phyloP scores from a whole-genome alignment of 2,888 invertebrate species.

The Euplexia lucipara region DNA sequence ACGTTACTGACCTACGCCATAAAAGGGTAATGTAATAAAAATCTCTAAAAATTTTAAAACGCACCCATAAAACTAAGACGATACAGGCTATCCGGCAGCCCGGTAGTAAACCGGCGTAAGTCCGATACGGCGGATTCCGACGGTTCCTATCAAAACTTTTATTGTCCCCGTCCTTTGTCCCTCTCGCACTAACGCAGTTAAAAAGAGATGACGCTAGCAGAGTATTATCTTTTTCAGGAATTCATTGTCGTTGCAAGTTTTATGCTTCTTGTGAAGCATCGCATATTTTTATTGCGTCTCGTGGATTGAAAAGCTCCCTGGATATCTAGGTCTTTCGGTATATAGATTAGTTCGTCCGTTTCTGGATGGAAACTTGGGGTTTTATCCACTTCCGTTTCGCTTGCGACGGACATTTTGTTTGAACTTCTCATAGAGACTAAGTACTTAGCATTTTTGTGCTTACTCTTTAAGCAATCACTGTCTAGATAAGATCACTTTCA shows the following conservation, averaged over 20 bases:
- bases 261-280: slow-evolving; percentile 84
- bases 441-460: slow-evolving; percentile 25
- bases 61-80: slow-evolving; percentile 83
- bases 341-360: slow-evolving; percentile 57
- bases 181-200: slow-evolving; percentile 79
- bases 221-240: slow-evolving; percentile 89
- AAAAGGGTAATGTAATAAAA: slow-evolving; percentile 80
- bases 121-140: slow-evolving; percentile 87
- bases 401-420: slow-evolving; percentile 13
- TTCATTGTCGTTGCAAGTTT: slow-evolving; percentile 90
- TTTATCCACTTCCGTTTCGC: slow-evolving; percentile 32
- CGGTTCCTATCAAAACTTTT: slow-evolving; percentile 90
- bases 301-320: slow-evolving; percentile 83
- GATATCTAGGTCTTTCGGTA: slow-evolving; percentile 67
- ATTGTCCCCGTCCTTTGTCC: slow-evolving; percentile 85
- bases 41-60: slow-evolving; percentile 82
- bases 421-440: neutral
- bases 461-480: neutral
- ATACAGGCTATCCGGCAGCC: slow-evolving; percentile 75
- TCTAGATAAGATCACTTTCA: neutral
- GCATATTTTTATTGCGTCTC: slow-evolving; percentile 90
- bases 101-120: slow-evolving; percentile 84
- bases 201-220: slow-evolving; percentile 82
- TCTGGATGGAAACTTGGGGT: slow-evolving; percentile 32
- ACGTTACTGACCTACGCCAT: slow-evolving; percentile 66